Conservation (phyloP, 2,797 vertebrate genomes). For the Anabacerthia variegaticeps region DNA sequence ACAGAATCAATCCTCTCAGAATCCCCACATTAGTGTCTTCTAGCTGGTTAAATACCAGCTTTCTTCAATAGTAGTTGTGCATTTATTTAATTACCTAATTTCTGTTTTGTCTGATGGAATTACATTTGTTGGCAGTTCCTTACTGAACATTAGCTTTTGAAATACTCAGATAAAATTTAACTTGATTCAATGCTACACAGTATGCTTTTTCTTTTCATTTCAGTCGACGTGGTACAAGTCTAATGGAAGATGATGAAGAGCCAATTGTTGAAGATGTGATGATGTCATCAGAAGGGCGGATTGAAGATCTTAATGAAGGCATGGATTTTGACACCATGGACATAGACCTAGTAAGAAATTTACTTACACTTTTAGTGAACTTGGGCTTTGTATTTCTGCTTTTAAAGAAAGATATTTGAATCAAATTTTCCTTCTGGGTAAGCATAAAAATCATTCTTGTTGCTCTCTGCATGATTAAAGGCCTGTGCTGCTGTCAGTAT, state of each 20-base stretch:
- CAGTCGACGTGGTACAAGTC: slow-evolving; percentile 94
- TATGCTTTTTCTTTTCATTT: slow-evolving; percentile 8
- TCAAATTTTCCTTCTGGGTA: neutral
- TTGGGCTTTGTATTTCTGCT: neutral
- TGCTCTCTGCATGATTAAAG: neutral
- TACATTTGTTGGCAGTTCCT: neutral
- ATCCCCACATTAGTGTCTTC: neutral
- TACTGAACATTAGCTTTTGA: neutral
- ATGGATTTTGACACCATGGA: slow-evolving; percentile 99
- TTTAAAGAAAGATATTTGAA: neutral
- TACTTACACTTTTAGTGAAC: neutral
- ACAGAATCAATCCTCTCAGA: neutral
- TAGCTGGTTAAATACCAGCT: neutral
- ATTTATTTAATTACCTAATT: neutral
- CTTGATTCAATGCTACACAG: slow-evolving; percentile 1
- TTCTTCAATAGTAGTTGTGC: neutral
- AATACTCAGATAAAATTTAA: neutral
- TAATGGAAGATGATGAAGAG: slow-evolving; percentile 99
- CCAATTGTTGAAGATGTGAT: slow-evolving; percentile 99
- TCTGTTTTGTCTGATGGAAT: neutral
- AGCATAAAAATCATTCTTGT: neutral
- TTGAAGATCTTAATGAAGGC: slow-evolving; percentile 99
- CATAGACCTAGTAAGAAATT: slow-evolving; percentile 95
- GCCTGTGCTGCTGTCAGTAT: neutral
- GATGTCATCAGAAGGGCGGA: slow-evolving; percentile 99